Evolutionary conservation across 92 coral and sea anemone species (phyloP), one percentile per base, ranked within the genome.

Genomic region (Epizoanthus ramosus): DNA sequence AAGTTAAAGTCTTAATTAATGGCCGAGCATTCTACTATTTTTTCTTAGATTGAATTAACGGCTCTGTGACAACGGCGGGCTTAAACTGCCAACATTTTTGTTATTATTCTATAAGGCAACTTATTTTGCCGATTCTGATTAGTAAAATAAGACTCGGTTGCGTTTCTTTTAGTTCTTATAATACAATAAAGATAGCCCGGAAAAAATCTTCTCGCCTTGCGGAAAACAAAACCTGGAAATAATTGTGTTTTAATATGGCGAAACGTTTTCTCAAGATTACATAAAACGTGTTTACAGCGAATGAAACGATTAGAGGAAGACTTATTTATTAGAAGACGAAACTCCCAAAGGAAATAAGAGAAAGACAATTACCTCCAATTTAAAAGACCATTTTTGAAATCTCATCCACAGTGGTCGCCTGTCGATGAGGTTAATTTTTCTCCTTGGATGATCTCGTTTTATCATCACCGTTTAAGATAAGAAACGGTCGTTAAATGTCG

Each of bases 241-340:
- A 37, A 39, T 76, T 76, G 47, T 35, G 61, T 63, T 37, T 67
- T 16, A 23, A 64, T 25, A 60, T 43, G 61, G 31, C 57, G 19
- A 3, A 58, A 76, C 69, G 33, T 60, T 35, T 21, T 58, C 33
- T 60, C 69, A 77, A 77, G 28, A 61, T 61, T 19, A 63, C 71
- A 61, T 77, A 77, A 77, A 77, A 77, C 82, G 82, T 77, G 15
- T 35, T 57, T 22, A 77, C 61, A 77, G 52, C 82, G 82, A 77
- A 41, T 50, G 82, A 41, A 69, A 61, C 61, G 54, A 77, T 77
- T 77, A 77, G 41, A 69, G 22, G 82, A 61, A 43, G 63, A 22
- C 71, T 77, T 67, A 41, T 57, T 50, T 43, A 65, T 43, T 77
- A 53, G 57, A 77, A 60, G 53, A 69, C 61, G 82, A 19, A 77